Conservation (phyloP, 2,113 vertebrate genomes). For the Pteruthius melanotis region DNA sequence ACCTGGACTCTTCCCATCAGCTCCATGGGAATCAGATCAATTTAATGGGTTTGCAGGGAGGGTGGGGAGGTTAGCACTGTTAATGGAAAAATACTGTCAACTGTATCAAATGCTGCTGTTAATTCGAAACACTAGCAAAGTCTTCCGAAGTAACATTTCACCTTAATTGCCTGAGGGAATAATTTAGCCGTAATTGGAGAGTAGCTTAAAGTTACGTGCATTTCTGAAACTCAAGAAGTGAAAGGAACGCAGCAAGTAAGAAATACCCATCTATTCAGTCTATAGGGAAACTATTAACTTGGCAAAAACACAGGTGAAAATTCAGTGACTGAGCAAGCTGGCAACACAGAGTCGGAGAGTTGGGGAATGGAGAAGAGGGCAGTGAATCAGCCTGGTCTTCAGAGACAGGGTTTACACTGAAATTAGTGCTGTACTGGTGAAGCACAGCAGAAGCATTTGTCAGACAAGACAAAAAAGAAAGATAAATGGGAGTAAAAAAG, state of each 20-base stretch:
- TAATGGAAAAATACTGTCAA: conserved; percentile 45
- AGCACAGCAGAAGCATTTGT: not conserved
- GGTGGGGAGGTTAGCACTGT: not conserved
- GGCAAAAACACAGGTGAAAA: not conserved
- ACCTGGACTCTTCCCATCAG: not conserved
- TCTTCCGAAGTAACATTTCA: conserved; percentile 34
- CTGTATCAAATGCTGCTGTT: conserved; percentile 49
- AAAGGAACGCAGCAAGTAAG: not conserved
- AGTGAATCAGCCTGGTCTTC: not conserved
- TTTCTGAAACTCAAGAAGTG: conserved; percentile 50
- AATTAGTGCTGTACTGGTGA: not conserved
- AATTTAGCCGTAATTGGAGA: conserved; percentile 57
- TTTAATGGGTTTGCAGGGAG: conserved; percentile 7
- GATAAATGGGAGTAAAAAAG: not conserved
- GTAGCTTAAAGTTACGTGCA: conserved; percentile 14
- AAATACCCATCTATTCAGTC: not conserved
- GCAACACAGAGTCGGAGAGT: accelerated
- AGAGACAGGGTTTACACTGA: not conserved
- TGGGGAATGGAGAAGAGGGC: not conserved
- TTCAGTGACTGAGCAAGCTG: not conserved
- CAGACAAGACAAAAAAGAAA: not conserved
- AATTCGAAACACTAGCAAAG: conserved; percentile 32
- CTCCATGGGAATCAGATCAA: conserved; percentile 11
- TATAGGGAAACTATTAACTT: not conserved
- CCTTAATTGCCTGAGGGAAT: conserved; percentile 59